Conservation (phyloP, 2,113 vertebrate genomes). For the Bettongia penicillata region DNA sequence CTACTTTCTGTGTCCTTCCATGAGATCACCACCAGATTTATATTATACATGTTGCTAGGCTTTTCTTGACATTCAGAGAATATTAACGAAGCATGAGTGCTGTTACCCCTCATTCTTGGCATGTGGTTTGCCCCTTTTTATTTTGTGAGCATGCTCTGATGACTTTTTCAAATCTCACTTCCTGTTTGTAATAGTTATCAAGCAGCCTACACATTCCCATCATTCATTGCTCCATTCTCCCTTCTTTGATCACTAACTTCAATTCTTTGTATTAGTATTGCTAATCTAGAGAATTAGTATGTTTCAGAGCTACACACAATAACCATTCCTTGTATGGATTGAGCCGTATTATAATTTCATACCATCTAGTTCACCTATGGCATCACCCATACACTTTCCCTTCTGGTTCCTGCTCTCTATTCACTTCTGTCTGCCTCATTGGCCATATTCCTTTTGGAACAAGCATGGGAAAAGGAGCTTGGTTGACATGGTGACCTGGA, state of each 20-base stretch:
- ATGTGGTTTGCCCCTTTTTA: neutral
- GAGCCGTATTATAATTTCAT: neutral
- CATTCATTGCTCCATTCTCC: neutral
- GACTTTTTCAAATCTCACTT: neutral
- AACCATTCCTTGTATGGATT: neutral
- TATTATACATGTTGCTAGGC: neutral
- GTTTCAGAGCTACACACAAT: neutral
- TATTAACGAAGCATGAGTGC: neutral
- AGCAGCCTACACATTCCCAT: neutral
- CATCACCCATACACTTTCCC: neutral
- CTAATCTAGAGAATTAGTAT: neutral
- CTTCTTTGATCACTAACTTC: neutral
- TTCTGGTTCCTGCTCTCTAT: neutral
- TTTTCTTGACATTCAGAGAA: neutral
- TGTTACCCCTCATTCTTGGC: neutral
- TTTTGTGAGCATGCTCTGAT: neutral
- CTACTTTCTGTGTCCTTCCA: neutral
- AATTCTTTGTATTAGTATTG: neutral
- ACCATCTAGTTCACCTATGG: neutral
- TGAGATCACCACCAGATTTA: neutral
- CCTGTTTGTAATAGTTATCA: neutral
- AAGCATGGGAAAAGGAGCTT: neutral
- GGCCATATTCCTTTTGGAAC: neutral
- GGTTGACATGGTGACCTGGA: neutral
- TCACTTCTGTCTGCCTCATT: neutral